Evolutionary conservation across 2,797 vertebrate species (phyloP), one percentile per base, ranked within the genome.

Genomic region (Anniella stebbinsi): DNA sequence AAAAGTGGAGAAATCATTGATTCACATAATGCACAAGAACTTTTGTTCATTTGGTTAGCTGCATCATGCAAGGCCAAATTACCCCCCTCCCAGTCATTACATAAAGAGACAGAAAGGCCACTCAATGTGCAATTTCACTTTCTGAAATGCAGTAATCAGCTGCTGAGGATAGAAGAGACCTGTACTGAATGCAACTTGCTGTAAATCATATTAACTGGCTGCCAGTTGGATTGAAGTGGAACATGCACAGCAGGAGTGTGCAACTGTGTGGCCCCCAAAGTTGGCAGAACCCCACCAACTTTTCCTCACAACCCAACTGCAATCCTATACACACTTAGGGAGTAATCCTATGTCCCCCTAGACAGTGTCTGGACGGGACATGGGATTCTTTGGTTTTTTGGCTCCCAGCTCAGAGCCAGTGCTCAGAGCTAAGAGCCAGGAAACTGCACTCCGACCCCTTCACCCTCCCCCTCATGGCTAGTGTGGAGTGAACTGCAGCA

Each of bases 41-140:
- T 89, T 92, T 81, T 69, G 23, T 85, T 89, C 41, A 2, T 84
- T 88, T 90, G 41, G 30, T 48, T 90, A 28, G 38, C 90, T 88
- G 33, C 12, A 80, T 82, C 33, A 28, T n/a, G 36, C 21, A 41
- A 88, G 54, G 86, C 89, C 23, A 89, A 4, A 81, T 87, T 90
- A 83, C 10, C 10, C 4, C 4, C 60, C 23, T 63, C 60, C 1
- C 45, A 78, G 36, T 81, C 57, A 89, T 87, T 41, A 89, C 67
- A 18, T 70, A 89, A 93, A 89, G 86, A 93, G 60, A 84, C 54
- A 91, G 54, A 9, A 0, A 0, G 85, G 93, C 18, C 38, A 80
- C 28, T 91, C 82, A 6, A 80, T 94, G n/a, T 87, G 25, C 91
- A 89, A 82, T 76, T 94, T 81, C 17, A 91, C 41, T 84, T 93